Conservation (phyloP, 2,113 vertebrate species). For the Entelurus aequoreus region DNA sequence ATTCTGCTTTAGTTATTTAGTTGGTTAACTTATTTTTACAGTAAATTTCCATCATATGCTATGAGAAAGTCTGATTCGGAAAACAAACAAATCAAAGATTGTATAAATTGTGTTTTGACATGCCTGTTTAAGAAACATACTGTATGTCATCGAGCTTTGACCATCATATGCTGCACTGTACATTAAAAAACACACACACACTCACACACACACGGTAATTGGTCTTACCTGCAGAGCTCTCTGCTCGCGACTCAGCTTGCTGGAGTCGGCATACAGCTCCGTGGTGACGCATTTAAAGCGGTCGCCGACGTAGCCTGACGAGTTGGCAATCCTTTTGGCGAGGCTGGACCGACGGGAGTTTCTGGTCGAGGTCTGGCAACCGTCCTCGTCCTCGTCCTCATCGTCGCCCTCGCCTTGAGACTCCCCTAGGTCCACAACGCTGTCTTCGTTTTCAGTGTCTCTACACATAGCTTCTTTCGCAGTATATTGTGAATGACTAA, state of each 20-base stretch:
- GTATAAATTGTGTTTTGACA: not conserved
- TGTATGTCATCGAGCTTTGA: no score
- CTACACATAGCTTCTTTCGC: slow-evolving; percentile 34
- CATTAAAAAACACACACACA: slow-evolving; percentile 3
- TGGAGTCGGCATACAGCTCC: slow-evolving; percentile 95
- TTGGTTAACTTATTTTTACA: not conserved
- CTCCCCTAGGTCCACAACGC: slow-evolving; percentile 63
- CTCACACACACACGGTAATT: slow-evolving; percentile 6
- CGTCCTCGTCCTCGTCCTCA: slow-evolving; percentile 64
- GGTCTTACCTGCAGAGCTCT: slow-evolving; percentile 94
- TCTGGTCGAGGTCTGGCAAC: slow-evolving; percentile 67
- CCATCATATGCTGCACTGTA: slow-evolving; percentile 15
- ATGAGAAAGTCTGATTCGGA: slow-evolving; percentile 29
- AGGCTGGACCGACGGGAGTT: slow-evolving; percentile 75
- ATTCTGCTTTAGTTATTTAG: not conserved
- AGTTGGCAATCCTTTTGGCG: slow-evolving; percentile 96
- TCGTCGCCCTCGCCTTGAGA: slow-evolving; percentile 65
- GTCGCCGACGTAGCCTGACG: slow-evolving; percentile 95
- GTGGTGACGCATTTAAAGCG: slow-evolving; percentile 98
- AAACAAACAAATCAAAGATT: not conserved
- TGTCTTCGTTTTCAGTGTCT: slow-evolving; percentile 55
- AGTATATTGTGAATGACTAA: slow-evolving; percentile 26
- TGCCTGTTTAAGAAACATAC: no score
- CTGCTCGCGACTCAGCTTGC: slow-evolving; percentile 96
- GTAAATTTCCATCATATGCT: not conserved